Evolutionary conservation across 2,888 invertebrate species (phyloP).

Genomic region (Halictus quadricinctus): DNA sequence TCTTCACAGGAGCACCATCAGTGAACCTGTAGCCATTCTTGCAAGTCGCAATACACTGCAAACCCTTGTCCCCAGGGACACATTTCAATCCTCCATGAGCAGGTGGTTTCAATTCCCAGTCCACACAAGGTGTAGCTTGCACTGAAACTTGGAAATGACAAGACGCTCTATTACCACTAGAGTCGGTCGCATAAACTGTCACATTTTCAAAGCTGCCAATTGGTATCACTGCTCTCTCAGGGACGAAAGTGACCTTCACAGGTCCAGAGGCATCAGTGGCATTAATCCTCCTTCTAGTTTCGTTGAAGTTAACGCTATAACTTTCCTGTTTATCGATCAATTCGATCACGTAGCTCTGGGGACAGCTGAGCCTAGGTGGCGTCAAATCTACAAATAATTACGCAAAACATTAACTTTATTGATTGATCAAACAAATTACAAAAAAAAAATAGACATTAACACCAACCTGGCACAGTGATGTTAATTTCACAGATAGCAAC

Average conservation of each 20-base stretch:
- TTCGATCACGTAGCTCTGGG: slow-evolving; percentile 97
- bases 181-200: slow-evolving; percentile 94
- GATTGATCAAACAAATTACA: too few species aligned
- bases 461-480: slow-evolving; percentile 91
- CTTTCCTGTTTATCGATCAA: slow-evolving; percentile 94
- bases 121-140: slow-evolving; percentile 96
- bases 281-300: slow-evolving; percentile 92
- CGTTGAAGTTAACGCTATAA: slow-evolving; percentile 95
- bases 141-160: slow-evolving; percentile 97
- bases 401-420: background rate
- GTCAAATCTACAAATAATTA: slow-evolving; percentile 87
- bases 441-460: background rate
- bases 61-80: slow-evolving; percentile 90
- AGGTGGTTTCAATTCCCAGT: slow-evolving; percentile 96
- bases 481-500: slow-evolving; percentile 98
- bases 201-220: slow-evolving; percentile 96
- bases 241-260: slow-evolving; percentile 90
- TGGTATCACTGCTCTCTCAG: slow-evolving; percentile 91
- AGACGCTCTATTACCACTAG: slow-evolving; percentile 93
- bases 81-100: slow-evolving; percentile 95
- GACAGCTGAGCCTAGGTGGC: slow-evolving; percentile 94
- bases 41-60: slow-evolving; percentile 95
- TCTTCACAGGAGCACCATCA: slow-evolving; percentile 94
- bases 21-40: slow-evolving; percentile 95
- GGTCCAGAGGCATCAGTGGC: slow-evolving; percentile 95